Conservation (phyloP, 2,888 invertebrate genomes). For the Calameuta pallipes region DNA sequence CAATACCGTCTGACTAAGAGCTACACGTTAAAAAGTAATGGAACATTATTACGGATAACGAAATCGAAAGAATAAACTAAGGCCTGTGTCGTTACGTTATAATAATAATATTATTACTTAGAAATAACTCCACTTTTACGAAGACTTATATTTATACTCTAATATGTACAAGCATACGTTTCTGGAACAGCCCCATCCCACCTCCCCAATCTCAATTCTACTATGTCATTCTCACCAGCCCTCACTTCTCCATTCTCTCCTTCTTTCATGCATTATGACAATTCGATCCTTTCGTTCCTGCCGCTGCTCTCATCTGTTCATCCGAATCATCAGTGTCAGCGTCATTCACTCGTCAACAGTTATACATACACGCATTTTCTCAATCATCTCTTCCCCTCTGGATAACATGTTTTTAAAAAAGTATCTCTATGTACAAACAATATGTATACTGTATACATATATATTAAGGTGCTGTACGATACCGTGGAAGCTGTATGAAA, state of each 20-base stretch:
- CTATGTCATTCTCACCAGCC: neutral
- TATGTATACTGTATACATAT: constrained; percentile 29
- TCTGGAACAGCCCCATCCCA: neutral
- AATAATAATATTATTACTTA: constrained; percentile 19
- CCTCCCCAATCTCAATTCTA: constrained; percentile 3
- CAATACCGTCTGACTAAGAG: neutral
- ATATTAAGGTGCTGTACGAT: constrained; percentile 1
- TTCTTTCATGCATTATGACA: neutral
- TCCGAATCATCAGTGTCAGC: neutral
- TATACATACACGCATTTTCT: neutral
- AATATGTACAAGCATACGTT: constrained; percentile 14
- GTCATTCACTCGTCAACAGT: constrained; percentile 11
- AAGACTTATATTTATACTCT: constrained; percentile 8
- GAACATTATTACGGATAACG: constrained; percentile 30
- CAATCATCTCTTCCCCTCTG: neutral
- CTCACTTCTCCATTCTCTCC: neutral
- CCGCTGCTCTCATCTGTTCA: neutral
- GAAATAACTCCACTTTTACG: constrained; percentile 11
- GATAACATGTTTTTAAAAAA: constrained; percentile 45
- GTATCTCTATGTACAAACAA: constrained; percentile 52
- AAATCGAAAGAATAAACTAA: constrained; percentile 32
- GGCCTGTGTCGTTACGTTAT: constrained; percentile 36
- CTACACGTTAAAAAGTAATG: constrained; percentile 22
- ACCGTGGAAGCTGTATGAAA: neutral
- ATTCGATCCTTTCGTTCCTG: neutral